These are phyloP conservation scores for Halyomorpha halys DNA, from an alignment of 1,140 invertebrate genomes.

Conservation along the genomic window DNA sequence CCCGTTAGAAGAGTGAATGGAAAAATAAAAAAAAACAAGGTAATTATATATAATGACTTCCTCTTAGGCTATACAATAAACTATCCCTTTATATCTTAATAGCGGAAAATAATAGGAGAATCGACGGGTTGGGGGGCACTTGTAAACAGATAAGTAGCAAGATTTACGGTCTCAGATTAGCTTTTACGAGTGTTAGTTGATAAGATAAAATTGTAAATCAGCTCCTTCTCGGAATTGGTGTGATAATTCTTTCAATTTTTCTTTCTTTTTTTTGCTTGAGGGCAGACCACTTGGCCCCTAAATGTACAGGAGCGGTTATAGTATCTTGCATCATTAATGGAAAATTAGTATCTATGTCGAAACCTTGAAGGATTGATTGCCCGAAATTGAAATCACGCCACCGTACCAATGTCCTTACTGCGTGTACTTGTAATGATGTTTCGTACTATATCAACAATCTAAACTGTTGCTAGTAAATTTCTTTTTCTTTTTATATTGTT, in stretches of 20 bases:
- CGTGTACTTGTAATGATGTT: no score
- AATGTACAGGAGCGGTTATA: neutral
- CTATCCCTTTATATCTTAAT: slow-evolving; percentile 9
- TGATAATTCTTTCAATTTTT: neutral
- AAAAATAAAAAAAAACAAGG: neutral
- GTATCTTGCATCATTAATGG: no score
- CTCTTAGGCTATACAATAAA: slow-evolving; percentile 5
- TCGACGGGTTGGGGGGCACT: neutral
- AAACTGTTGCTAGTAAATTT: no score
- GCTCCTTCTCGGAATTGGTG: neutral
- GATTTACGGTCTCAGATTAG: slow-evolving; percentile 8
- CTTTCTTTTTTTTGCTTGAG: neutral
- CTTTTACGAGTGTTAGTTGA: slow-evolving; percentile 10
- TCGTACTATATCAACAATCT: no score
- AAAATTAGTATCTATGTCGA: no score
- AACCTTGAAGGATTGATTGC: no score
- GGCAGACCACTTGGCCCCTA: neutral
- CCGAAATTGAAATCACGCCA: no score
- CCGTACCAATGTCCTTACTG: no score
- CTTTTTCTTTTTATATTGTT: no score
- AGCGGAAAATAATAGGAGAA: neutral
- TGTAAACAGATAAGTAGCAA: slow-evolving; percentile 5
- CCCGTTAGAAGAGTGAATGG: neutral
- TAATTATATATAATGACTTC: slow-evolving; percentile 7
- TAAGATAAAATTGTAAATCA: slow-evolving; percentile 10